Percentiles rank a stretch among this genome's conserved stretches.
Conservation (phyloP, 2,888 invertebrate genomes). For the Caenorhabditis sp. region DNA sequence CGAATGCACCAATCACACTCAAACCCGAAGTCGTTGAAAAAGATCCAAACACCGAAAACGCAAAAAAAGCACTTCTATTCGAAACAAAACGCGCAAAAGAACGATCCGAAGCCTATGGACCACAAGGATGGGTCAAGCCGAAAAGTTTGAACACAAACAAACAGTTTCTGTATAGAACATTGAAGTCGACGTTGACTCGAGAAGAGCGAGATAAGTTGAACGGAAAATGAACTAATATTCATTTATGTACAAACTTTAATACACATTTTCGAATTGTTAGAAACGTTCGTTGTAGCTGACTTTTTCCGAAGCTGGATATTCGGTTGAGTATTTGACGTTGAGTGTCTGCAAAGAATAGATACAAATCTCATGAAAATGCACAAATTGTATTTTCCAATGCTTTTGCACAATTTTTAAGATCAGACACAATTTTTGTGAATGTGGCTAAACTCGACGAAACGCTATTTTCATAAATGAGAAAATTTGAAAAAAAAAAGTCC, state of each 20-base stretch:
- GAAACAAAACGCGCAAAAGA: slow-evolving; percentile 53
- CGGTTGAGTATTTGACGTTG: slow-evolving; percentile 25
- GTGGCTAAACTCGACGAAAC: too few relatives aligned
- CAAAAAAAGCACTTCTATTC: slow-evolving; percentile 47
- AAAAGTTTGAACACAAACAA: slow-evolving; percentile 54
- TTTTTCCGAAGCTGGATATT: slow-evolving; percentile 29
- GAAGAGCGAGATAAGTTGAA: slow-evolving; percentile 12
- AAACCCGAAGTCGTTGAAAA: background rate
- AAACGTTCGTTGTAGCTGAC: slow-evolving; percentile 25
- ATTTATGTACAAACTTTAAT: slow-evolving; percentile 10
- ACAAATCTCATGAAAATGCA: too few relatives aligned
- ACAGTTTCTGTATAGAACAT: slow-evolving; percentile 45
- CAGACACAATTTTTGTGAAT: too few relatives aligned
- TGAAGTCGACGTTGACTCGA: slow-evolving; percentile 45
- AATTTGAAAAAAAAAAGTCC: background rate
- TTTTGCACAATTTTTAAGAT: too few relatives aligned
- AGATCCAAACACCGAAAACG: slow-evolving; percentile 11
- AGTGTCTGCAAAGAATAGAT: slow-evolving; percentile 3
- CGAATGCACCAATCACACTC: background rate
- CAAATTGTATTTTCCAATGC: too few relatives aligned
- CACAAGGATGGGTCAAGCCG: slow-evolving; percentile 58
- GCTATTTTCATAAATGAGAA: too few relatives aligned
- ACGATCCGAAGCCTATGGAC: slow-evolving; percentile 45
- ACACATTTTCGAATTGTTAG: slow-evolving; percentile 6
- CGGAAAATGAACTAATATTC: background rate